Percentiles rank a stretch among this genome's conserved stretches.
phyloP scores from a whole-genome alignment of 2,797 vertebrate genomes.

The Premnoplex brunnescens region DNA sequence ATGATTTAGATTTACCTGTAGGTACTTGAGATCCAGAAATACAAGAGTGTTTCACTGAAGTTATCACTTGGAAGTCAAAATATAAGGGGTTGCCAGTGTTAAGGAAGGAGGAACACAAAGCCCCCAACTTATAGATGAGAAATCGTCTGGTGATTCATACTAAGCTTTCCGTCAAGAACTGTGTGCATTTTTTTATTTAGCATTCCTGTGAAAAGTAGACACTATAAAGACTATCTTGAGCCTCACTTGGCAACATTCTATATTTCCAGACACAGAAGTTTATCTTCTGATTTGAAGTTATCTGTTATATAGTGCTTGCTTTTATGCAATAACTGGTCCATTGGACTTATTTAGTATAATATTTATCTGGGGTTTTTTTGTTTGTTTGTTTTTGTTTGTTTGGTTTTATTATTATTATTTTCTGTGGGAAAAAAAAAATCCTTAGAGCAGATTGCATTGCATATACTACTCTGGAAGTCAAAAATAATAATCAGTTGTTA shows the following conservation, averaged over 20 bases:
- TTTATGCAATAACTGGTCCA: not conserved
- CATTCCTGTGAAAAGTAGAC: not conserved
- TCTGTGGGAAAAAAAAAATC: not conserved
- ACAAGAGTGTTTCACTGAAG: not conserved
- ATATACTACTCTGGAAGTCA: not conserved
- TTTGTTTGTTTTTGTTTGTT: not conserved
- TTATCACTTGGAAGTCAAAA: not conserved
- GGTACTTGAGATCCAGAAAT: not conserved
- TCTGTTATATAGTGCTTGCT: not conserved
- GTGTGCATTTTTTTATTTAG: not conserved
- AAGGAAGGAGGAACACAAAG: not conserved
- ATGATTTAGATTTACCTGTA: not conserved
- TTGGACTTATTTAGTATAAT: not conserved
- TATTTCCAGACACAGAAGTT: not conserved
- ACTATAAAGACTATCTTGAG: not conserved
- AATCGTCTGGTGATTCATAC: not conserved
- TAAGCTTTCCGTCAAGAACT: not conserved
- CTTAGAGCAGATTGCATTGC: not conserved
- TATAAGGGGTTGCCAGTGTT: not conserved
- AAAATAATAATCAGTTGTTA: not conserved
- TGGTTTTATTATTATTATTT: not conserved
- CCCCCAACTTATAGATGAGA: not conserved
- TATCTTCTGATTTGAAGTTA: not conserved
- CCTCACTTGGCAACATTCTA: not conserved
- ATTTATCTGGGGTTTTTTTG: not conserved